Conservation (phyloP, 2,113 vertebrate genomes). For the Prunella himalayana region DNA sequence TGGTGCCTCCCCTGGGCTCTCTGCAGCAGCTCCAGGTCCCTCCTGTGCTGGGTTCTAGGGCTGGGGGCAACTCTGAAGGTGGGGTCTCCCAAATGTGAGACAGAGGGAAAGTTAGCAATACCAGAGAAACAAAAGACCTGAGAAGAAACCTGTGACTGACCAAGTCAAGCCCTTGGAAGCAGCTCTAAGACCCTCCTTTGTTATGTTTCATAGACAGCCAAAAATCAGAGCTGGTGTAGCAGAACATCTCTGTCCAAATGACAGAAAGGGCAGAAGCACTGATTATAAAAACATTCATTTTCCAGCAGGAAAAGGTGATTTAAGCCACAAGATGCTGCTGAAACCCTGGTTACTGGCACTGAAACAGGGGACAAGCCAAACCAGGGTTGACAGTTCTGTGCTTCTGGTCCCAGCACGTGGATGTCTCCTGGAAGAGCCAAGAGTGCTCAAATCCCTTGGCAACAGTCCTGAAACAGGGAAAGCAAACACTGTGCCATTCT, state of each 20-base stretch:
- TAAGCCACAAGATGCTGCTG: neutral
- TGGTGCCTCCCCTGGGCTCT: neutral
- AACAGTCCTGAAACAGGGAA: neutral
- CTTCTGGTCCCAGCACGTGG: neutral
- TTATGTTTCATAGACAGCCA: neutral
- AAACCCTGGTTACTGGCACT: neutral
- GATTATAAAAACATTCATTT: neutral
- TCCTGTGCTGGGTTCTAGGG: neutral
- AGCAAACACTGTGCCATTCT: neutral
- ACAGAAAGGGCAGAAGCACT: neutral
- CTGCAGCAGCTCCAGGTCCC: neutral
- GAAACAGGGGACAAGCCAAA: neutral
- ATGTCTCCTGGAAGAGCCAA: neutral
- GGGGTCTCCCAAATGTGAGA: neutral
- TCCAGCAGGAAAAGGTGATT: neutral
- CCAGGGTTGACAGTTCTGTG: neutral
- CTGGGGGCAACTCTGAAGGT: neutral
- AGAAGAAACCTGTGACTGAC: neutral
- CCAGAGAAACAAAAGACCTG: neutral
- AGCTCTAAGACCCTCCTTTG: neutral
- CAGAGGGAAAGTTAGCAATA: neutral
- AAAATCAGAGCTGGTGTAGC: neutral
- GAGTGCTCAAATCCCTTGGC: neutral
- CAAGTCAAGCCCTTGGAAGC: neutral
- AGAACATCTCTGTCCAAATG: neutral